Evolutionary conservation across 2,888 invertebrate genomes (phyloP).

Genomic region (Caprella mutica): DNA sequence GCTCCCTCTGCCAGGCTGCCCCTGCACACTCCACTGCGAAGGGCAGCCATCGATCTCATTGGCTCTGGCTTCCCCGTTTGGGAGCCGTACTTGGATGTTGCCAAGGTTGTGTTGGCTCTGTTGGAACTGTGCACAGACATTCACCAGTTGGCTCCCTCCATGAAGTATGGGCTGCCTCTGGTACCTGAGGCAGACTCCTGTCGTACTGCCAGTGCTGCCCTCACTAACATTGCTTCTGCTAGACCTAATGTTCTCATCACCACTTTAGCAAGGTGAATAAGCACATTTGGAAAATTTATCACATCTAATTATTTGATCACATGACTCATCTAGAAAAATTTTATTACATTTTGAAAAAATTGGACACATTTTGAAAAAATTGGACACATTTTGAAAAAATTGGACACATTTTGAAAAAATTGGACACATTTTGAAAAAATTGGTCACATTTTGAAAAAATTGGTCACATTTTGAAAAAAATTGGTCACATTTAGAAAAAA

Average conservation of each 20-base stretch:
- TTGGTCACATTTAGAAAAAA: too few species aligned
- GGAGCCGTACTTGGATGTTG: conserved; percentile 94
- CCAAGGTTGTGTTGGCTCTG: conserved; percentile 72
- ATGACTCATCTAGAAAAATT: too few species aligned
- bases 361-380: too few species aligned
- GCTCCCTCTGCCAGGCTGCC: conserved; percentile 75
- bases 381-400: too few species aligned
- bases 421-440: too few species aligned
- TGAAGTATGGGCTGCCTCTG: conserved; percentile 87
- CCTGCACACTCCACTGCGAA: conserved; percentile 77
- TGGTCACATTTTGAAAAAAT: too few species aligned
- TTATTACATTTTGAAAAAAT: too few species aligned
- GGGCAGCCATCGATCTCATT: conserved; percentile 93
- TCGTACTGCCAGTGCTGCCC: conserved; percentile 89
- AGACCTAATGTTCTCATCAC: conserved; percentile 95
- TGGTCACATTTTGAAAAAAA: too few species aligned
- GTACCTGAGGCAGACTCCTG: conserved; percentile 94
- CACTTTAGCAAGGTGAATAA: conserved; percentile 94
- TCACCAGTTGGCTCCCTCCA: conserved; percentile 75
- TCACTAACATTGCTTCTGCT: conserved; percentile 91
- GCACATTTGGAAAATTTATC: too few species aligned
- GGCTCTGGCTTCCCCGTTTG: conserved; percentile 97
- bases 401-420: too few species aligned
- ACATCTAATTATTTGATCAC: conserved; percentile 41
- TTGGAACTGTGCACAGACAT: conserved; percentile 85